These are phyloP conservation scores for Talpa occidentalis DNA, from an alignment of 2,113 vertebrate species.

Conservation along the genomic window DNA sequence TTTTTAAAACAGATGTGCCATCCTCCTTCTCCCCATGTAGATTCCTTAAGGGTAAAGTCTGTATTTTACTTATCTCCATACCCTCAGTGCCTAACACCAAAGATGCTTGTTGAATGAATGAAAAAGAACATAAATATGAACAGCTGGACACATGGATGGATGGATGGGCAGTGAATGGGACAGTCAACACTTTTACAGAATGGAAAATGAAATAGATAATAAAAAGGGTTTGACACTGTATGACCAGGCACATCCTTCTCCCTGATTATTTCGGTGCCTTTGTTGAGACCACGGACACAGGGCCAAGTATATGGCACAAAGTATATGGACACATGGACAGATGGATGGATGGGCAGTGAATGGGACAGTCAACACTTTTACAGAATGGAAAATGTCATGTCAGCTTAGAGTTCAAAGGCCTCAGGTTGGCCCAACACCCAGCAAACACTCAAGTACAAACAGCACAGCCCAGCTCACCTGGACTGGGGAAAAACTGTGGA, in stretches of 20 bases:
- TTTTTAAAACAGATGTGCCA: neutral
- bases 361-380: neutral
- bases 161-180: no score
- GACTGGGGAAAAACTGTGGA: neutral
- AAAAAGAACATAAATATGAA: neutral
- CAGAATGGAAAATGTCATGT: neutral
- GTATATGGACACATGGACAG: rapidly evolving
- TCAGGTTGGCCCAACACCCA: neutral
- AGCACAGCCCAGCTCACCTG: neutral
- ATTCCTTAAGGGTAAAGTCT: neutral
- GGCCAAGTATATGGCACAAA: neutral
- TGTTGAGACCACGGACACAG: neutral
- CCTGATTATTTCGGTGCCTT: no score
- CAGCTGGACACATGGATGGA: neutral
- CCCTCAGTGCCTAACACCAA: neutral
- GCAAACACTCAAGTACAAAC: neutral
- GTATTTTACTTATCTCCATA: neutral
- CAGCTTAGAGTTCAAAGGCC: neutral
- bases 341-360: neutral
- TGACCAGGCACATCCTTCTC: neutral
- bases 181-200: neutral
- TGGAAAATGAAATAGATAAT: neutral
- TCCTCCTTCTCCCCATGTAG: neutral
- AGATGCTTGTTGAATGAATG: neutral
- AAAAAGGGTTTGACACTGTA: neutral